Percentiles rank a stretch among this genome's conserved stretches.
Evolutionary conservation across 2,888 invertebrate species (phyloP).

Genomic region (Elmis aenea): DNA sequence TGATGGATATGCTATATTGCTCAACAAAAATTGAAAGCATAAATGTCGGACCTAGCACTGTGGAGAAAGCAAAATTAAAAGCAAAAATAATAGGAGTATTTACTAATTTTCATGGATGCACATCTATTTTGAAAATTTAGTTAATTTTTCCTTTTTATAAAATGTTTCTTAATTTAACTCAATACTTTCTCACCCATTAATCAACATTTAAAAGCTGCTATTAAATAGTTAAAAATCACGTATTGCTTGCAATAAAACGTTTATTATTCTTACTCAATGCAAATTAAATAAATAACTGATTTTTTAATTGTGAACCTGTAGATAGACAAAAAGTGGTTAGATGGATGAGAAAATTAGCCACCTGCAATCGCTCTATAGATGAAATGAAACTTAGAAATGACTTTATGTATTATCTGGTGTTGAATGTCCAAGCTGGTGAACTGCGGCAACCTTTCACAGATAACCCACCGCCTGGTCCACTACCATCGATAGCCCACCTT

Average conservation of each 20-base stretch:
- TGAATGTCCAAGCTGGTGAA: constrained; percentile 47
- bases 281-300: background rate
- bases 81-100: too few species aligned
- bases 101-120: background rate
- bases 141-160: background rate
- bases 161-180: background rate
- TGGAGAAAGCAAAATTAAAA: too few species aligned
- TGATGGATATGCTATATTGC: too few species aligned
- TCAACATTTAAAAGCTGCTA: too few species aligned
- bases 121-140: background rate
- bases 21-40: too few species aligned
- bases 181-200: background rate
- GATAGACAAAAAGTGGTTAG: constrained; percentile 47
- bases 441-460: constrained; percentile 49
- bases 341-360: constrained; percentile 51
- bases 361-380: constrained; percentile 44
- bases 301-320: too few species aligned
- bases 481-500: constrained; percentile 45
- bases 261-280: constrained; percentile 7
- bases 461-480: constrained; percentile 47
- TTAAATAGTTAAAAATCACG: too few species aligned
- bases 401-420: constrained; percentile 51
- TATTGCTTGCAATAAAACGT: background rate
- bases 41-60: too few species aligned
- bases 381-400: constrained; percentile 53